Evolutionary conservation across 2,797 vertebrate species (phyloP).

Genomic region (Molossus molossus): DNA sequence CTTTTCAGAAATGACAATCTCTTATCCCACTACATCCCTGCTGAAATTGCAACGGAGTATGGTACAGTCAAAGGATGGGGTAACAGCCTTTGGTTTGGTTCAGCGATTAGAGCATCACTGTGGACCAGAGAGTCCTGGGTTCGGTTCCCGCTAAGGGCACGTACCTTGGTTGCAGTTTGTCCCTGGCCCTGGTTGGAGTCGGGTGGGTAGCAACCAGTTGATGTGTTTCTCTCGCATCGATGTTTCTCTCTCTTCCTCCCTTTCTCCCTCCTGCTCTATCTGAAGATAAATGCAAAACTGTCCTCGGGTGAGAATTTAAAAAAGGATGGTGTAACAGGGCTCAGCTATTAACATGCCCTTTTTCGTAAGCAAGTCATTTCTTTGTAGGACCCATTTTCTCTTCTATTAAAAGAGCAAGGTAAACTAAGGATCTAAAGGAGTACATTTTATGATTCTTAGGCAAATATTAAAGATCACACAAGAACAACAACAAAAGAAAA

Average conservation of each 20-base stretch:
- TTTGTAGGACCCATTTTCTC: slow-evolving; percentile 14
- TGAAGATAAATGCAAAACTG: too few relatives aligned
- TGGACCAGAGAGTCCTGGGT: too few relatives aligned
- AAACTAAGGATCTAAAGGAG: slow-evolving; percentile 34
- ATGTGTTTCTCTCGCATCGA: too few relatives aligned
- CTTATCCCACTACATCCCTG: not conserved
- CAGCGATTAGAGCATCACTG: too few relatives aligned
- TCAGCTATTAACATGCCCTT: not conserved
- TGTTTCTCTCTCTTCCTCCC: too few relatives aligned
- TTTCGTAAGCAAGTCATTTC: not conserved
- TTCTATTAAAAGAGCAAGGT: not conserved
- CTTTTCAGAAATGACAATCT: not conserved
- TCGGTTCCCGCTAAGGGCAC: too few relatives aligned
- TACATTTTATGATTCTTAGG: slow-evolving; percentile 4
- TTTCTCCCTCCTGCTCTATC: too few relatives aligned
- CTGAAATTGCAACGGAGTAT: not conserved
- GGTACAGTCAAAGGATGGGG: not conserved
- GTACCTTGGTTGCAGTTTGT: too few relatives aligned
- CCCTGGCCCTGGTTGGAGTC: too few relatives aligned
- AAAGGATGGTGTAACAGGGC: not conserved
- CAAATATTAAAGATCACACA: slow-evolving; percentile 37
- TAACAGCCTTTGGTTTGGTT: not conserved
- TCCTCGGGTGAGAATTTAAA: too few relatives aligned
- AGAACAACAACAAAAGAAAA: not conserved
- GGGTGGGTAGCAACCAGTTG: too few relatives aligned